Percentiles rank a stretch among this genome's conserved stretches.
Evolutionary conservation across 2,113 vertebrate species (phyloP).

Genomic region (Paralichthys olivaceus): DNA sequence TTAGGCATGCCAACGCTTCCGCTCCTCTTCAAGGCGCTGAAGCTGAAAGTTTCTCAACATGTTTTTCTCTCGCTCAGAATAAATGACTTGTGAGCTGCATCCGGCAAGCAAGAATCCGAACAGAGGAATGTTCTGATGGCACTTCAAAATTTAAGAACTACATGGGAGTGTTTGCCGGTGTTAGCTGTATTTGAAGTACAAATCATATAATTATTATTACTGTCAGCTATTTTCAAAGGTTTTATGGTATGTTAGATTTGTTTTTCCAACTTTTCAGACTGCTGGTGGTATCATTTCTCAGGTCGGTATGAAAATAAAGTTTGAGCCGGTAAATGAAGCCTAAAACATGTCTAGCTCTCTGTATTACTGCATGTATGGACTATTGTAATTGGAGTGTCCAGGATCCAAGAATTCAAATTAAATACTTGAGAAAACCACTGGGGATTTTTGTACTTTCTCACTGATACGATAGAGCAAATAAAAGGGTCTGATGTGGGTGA

Average conservation of each 20-base stretch:
- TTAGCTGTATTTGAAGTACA: conserved; percentile 9
- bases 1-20: conserved; percentile 33
- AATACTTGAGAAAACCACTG: neutral
- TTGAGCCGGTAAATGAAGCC: neutral
- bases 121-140: neutral
- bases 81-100: conserved; percentile 31
- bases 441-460: too few relatives aligned
- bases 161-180: neutral
- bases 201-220: conserved; percentile 6
- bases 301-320: neutral
- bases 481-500: conserved; percentile 48
- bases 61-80: conserved; percentile 42
- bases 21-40: conserved; percentile 28
- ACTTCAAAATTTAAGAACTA: conserved; percentile 23
- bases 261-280: neutral
- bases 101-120: conserved; percentile 7
- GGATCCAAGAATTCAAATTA: neutral
- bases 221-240: neutral
- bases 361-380: neutral
- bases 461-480: too few relatives aligned
- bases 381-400: neutral
- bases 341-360: neutral
- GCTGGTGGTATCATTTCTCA: neutral
- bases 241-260: neutral
- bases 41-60: conserved; percentile 44